These are phyloP conservation scores for Dolichoris vasculosae DNA, from an alignment of 1,140 invertebrate genomes.

Conservation along the genomic window DNA sequence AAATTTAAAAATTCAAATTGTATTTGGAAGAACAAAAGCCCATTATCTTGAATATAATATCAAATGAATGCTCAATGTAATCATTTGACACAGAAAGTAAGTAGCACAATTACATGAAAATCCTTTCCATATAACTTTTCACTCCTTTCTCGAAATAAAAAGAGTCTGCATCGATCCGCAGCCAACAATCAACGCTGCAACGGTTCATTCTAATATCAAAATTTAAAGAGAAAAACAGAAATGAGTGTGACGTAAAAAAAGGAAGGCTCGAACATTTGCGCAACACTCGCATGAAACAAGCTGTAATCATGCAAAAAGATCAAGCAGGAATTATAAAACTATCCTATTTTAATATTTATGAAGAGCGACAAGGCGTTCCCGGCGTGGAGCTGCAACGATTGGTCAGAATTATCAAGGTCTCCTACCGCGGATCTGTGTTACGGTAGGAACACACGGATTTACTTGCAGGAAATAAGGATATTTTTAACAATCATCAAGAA, in stretches of 20 bases:
- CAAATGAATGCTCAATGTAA: no score
- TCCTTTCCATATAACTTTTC: neutral
- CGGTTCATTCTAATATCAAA: neutral
- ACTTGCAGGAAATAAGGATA: slow-evolving; percentile 24
- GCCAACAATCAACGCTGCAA: neutral
- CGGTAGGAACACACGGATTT: neutral
- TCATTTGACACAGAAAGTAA: neutral
- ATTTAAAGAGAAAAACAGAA: neutral
- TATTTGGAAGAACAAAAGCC: no score
- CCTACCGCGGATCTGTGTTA: neutral
- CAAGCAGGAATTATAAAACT: slow-evolving; percentile 12
- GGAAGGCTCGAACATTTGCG: neutral
- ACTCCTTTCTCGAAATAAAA: neutral
- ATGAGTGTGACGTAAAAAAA: neutral
- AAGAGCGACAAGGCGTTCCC: neutral
- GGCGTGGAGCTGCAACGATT: neutral
- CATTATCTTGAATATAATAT: no score
- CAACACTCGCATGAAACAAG: neutral
- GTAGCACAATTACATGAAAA: neutral
- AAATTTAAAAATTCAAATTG: neutral
- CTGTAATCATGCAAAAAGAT: neutral
- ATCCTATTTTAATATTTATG: slow-evolving; percentile 40
- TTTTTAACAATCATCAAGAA: neutral
- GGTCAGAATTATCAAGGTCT: neutral
- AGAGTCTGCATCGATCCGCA: neutral